A percentile compares a stretch with the other conserved stretches of the same genome.
Evolutionary conservation across 2,113 vertebrate genomes (phyloP).

Genomic region (Lepus europaeus): DNA sequence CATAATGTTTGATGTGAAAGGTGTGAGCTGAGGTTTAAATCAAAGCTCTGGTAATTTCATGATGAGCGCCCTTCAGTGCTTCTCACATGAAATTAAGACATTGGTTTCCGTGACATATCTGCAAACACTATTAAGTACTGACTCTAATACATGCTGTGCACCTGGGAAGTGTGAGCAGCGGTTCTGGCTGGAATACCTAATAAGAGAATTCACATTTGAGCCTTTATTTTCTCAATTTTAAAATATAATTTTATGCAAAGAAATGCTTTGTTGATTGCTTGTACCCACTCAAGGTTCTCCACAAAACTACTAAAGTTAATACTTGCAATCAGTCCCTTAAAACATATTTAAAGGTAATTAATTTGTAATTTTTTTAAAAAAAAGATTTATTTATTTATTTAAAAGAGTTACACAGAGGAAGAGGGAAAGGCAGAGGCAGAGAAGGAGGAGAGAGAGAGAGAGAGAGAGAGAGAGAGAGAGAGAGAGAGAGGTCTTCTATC

Average conservation of each 20-base stretch:
- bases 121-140: not conserved
- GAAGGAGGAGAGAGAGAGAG: no score
- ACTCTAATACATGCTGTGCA: not conserved
- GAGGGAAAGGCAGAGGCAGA: no score
- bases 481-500: no score
- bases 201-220: not conserved
- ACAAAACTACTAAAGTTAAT: constrained; percentile 19
- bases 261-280: not conserved
- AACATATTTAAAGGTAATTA: not conserved
- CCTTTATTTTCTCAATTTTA: not conserved
- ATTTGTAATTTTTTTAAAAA: no score
- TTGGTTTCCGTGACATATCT: not conserved
- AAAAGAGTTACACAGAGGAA: no score
- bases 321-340: not conserved
- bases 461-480: no score
- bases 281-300: not conserved
- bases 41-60: not conserved
- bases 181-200: not conserved
- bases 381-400: no score
- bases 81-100: not conserved
- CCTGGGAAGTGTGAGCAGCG: not conserved
- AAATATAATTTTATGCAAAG: no score
- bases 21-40: not conserved
- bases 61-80: not conserved
- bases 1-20: not conserved